Evolutionary conservation across 2,797 vertebrate species (phyloP).

Genomic region (Melanotaenia nigrans): DNA sequence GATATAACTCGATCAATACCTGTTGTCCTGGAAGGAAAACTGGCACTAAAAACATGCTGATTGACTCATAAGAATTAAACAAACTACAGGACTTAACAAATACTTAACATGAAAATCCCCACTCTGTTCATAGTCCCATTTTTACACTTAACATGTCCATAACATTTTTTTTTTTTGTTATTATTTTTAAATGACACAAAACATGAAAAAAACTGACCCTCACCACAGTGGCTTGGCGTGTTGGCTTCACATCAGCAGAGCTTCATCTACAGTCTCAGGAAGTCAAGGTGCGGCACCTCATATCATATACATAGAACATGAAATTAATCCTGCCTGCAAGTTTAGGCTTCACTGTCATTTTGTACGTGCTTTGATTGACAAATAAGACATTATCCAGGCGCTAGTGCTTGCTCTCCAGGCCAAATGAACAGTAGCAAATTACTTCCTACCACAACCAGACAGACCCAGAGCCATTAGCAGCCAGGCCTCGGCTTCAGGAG

Average conservation of each 20-base stretch:
- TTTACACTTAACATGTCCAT: neutral
- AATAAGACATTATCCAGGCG: neutral
- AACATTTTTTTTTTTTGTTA: neutral
- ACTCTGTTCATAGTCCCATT: neutral
- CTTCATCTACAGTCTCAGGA: neutral
- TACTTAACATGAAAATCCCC: neutral
- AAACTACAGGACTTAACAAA: conserved; percentile 2
- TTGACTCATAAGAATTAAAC: conserved; percentile 8
- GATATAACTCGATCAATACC: conserved; percentile 43
- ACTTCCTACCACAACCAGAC: neutral
- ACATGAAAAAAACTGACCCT: neutral
- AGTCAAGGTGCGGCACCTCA: neutral
- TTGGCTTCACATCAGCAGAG: neutral
- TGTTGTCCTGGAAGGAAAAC: conserved; percentile 1
- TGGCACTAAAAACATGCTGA: neutral
- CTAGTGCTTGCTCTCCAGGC: neutral
- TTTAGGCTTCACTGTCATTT: neutral
- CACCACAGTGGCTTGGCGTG: neutral
- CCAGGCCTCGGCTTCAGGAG: neutral
- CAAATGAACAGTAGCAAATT: neutral
- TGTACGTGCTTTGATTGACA: neutral
- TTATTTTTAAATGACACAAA: no score
- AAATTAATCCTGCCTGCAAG: neutral
- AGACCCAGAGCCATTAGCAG: neutral
- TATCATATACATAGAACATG: neutral